Base-by-base conservation (phyloP, 1,140 invertebrate genomes). In the Diabrotica undecimpunctata region DNA sequence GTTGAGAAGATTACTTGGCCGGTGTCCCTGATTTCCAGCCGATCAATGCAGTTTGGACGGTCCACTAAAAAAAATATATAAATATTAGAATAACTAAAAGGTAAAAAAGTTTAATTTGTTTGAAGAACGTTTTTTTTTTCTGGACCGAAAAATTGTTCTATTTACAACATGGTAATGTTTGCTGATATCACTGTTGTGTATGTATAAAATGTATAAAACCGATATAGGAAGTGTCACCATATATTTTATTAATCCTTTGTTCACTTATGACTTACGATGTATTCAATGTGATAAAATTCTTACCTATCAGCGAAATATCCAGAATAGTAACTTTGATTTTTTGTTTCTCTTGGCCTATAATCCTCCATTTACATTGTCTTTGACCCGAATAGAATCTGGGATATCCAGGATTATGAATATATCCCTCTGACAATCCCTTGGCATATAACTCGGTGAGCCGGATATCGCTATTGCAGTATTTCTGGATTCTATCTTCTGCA, bases 351-450 rank as follows among this genome's bases (percentile, higher is more conserved):
- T 81, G 70, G 0, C 79, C 83, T 12, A 71, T 74, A 6, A 87
- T 74, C 39, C 77, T 79, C 85, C 86, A 86, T 11, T 77, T 74
- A 72, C 86, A 87, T 54, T 77, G 60, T 65, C 77, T 73, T 60
- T 80, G 77, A 5, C 83, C 84, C 54, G 86, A 79, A 72, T 87
- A 87, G 76, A 82, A 87, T 70, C 83, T 80, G 0, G 87, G 86
- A 75, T 87, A 88, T 0, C 86, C 85, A 0, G 86, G 85, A 61
- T 83, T 86, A 13, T 82, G 79, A 37, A 87, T 80, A 74, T 85
- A 86, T 2, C 86, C 86, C 50, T 78, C 74, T 8, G 74, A 71
- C 11, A 67, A 38, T 37, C 62, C 64, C 66, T 82, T 79, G 36
- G 79, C 77, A 6, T 72, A 66, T 2, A 66, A 66, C 6, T 73